Percentiles rank a stretch among this genome's conserved stretches.
Evolutionary conservation across 2,113 vertebrate species (phyloP).

Genomic region (Phoenicopterus ruber): DNA sequence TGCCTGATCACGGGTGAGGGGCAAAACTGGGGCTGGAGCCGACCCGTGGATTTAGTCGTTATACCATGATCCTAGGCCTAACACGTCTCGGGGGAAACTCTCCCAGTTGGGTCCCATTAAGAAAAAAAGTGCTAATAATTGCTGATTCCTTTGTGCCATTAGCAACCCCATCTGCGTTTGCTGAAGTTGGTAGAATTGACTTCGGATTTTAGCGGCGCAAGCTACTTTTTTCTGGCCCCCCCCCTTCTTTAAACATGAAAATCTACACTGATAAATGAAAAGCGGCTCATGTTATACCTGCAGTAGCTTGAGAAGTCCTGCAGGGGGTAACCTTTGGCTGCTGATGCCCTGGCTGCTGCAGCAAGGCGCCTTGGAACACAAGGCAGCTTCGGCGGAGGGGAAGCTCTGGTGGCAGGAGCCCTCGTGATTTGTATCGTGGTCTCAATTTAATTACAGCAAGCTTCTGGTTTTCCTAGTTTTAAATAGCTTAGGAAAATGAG

Average conservation of each 20-base stretch:
- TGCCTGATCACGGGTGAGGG: neutral
- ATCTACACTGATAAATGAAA: neutral
- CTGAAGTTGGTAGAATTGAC: neutral
- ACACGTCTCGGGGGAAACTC: neutral
- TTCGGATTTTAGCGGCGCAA: neutral
- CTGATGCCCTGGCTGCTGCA: neutral
- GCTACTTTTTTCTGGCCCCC: neutral
- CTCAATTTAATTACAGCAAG: neutral
- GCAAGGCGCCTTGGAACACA: neutral
- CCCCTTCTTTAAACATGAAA: neutral
- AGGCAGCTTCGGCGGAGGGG: neutral
- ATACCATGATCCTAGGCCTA: neutral
- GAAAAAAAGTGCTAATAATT: neutral
- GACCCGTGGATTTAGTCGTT: fast-evolving
- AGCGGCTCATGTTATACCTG: neutral
- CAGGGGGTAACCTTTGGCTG: conserved; percentile 62
- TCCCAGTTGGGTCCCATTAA: neutral
- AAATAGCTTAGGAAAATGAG: neutral
- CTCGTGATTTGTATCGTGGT: neutral
- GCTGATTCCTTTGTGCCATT: neutral
- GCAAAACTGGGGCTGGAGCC: neutral
- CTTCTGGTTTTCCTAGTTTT: neutral
- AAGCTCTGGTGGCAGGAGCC: neutral
- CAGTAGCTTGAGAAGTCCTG: conserved; percentile 44
- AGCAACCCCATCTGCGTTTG: neutral